phyloP scores from a whole-genome alignment of 2,888 invertebrate species.

The Ceraclea dissimilis region DNA sequence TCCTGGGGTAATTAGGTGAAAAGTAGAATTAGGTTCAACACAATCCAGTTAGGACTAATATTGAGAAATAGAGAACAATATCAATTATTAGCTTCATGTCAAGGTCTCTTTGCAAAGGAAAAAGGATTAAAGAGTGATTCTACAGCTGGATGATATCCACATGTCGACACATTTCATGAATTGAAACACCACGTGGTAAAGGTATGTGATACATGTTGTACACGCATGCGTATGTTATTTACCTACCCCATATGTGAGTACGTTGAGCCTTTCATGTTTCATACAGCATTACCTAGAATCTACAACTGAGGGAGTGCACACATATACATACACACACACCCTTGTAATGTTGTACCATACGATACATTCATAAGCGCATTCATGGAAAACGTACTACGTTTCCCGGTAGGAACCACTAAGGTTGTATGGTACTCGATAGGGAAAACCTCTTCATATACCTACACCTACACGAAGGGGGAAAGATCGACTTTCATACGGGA shows the following conservation, averaged over 20 bases:
- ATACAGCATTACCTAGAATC: background rate
- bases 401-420: background rate
- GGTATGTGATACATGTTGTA: conserved; percentile 6
- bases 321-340: background rate
- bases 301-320: background rate
- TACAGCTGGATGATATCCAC: too few species aligned
- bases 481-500: background rate
- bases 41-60: too few species aligned
- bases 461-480: background rate
- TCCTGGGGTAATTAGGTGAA: too few species aligned
- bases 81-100: too few species aligned
- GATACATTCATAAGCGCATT: background rate
- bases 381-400: background rate
- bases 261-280: conserved; percentile 3
- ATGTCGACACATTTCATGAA: background rate
- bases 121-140: too few species aligned
- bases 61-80: too few species aligned
- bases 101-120: too few species aligned
- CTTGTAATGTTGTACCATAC: background rate
- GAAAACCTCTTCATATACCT: background rate
- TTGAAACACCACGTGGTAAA: conserved; percentile 13
- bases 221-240: conserved; percentile 11
- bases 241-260: background rate
- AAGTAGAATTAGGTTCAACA: too few species aligned
- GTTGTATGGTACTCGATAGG: too few species aligned